phyloP scores from a whole-genome alignment of 2,888 invertebrate genomes.

The Galerucella pusilla region DNA sequence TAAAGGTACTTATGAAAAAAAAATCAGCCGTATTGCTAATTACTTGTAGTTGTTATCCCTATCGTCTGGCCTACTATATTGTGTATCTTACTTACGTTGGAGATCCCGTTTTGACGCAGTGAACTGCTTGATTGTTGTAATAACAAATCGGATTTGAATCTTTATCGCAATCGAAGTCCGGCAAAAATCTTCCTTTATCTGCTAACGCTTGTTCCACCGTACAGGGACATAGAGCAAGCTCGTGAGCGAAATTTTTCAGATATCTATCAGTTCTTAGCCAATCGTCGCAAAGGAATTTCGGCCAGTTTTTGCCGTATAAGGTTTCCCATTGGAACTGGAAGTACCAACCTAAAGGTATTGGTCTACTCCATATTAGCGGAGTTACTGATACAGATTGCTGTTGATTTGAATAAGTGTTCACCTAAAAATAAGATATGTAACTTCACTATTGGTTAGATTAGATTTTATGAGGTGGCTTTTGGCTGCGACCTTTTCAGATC shows the following conservation, averaged over 20 bases:
- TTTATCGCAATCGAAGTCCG: slow-evolving; percentile 90
- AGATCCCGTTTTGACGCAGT: slow-evolving; percentile 91
- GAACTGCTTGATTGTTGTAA: slow-evolving; percentile 89
- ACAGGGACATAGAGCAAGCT: slow-evolving; percentile 90
- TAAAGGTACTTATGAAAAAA: no score
- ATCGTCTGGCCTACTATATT: no score
- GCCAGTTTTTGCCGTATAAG: slow-evolving; percentile 84
- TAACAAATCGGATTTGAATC: slow-evolving; percentile 90
- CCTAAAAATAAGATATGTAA: slow-evolving; percentile 22
- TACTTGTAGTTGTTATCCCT: no score
- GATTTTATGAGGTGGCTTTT: no score
- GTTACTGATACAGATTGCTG: slow-evolving; percentile 51
- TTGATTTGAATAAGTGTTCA: slow-evolving; percentile 41
- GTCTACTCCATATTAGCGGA: slow-evolving; percentile 85
- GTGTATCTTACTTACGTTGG: slow-evolving; percentile 77
- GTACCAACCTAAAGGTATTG: slow-evolving; percentile 94
- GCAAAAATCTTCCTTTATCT: slow-evolving; percentile 93
- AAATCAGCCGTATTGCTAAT: no score
- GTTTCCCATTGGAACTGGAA: slow-evolving; percentile 90
- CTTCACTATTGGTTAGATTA: no score
- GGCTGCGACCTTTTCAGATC: no score
- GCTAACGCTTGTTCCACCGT: slow-evolving; percentile 88
- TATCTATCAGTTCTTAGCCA: slow-evolving; percentile 90
- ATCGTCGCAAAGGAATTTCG: slow-evolving; percentile 84
- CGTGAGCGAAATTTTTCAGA: slow-evolving; percentile 85